Base-by-base conservation (phyloP, 2,888 invertebrate genomes). In the Athripsodes cinereus region DNA sequence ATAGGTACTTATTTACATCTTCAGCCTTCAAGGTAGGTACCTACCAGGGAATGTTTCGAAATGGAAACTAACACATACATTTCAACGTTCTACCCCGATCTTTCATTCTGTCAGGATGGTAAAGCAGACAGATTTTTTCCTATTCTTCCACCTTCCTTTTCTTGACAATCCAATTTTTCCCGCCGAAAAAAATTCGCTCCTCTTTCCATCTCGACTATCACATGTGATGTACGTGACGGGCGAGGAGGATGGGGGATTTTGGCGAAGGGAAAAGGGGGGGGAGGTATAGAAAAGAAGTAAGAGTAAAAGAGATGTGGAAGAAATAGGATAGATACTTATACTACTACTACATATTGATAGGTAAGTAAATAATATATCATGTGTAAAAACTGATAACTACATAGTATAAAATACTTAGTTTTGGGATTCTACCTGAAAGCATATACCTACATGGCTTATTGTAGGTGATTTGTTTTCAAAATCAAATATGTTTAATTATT, bases 81-180 rank as follows among this genome's bases (percentile, higher is more conserved):
- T 40, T 40, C 40, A 3, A 40, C 22, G 8, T 21, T 13, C 26
- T 26, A 3, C 26, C 22, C 26, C 13, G 50, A 50, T 50, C 50
- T 22, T 50, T 50, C 50, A 50, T 50, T 26, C 26, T 22, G 16
- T 18, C 50, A 40, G 13, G n/a, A n/a, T 40, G 40, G 40, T 3
- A 40, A 40, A 16, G 40, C 40, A 40, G 40, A 40, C 8, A 40
- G 40, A 40, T 40, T 40, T 40, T 16, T 40, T 16, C 40, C 40
- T 40, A 40, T 40, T 40, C 40, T 40, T 40, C 40, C 20, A 50
- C 22, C 22, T 50, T 52, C 50, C 50, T 50, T 46, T 56, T 52
- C 55, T 31, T 56, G 56, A 56, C 56, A 52, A 51, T 56, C 51
- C 44, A 56, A 56, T 56, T 56, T 56, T 52, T 44, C 26, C 46